Conservation (phyloP, 2,888 invertebrate species). For the Synergus gifuensis region DNA sequence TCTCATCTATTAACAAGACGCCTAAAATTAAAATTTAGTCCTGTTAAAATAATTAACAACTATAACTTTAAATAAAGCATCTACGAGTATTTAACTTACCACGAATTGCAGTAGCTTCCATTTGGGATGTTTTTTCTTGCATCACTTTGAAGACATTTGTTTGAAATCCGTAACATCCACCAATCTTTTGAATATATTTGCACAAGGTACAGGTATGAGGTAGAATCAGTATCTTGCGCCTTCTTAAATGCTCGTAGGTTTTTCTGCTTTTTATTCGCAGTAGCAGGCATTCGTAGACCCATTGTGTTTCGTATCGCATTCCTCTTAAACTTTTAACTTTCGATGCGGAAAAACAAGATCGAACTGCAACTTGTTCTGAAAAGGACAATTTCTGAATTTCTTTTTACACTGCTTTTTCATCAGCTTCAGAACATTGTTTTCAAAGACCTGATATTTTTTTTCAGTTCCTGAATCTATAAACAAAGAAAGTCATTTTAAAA, state of each 20-base stretch:
- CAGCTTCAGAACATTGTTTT: constrained; percentile 40
- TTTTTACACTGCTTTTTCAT: constrained; percentile 38
- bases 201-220: constrained; percentile 42
- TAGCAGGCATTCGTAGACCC: constrained; percentile 44
- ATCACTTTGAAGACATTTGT: constrained; percentile 36
- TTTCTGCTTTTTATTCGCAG: constrained; percentile 43
- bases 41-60: neutral
- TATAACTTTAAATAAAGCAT: neutral
- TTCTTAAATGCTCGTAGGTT: constrained; percentile 45
- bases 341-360: constrained; percentile 43
- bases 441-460: constrained; percentile 14
- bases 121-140: constrained; percentile 38
- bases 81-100: constrained; percentile 32
- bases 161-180: constrained; percentile 46
- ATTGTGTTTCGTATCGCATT: constrained; percentile 46
- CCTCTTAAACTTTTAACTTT: constrained; percentile 41
- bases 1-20: constrained; percentile 42
- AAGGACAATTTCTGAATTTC: constrained; percentile 34
- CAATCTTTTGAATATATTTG: constrained; percentile 44
- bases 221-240: neutral
- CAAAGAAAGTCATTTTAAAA: neutral
- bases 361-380: constrained; percentile 28
- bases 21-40: neutral
- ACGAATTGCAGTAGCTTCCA: constrained; percentile 40
- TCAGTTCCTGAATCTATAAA: constrained; percentile 15